phyloP scores from a whole-genome alignment of 2,797 vertebrate species.

The Arctocebus calabarensis region DNA sequence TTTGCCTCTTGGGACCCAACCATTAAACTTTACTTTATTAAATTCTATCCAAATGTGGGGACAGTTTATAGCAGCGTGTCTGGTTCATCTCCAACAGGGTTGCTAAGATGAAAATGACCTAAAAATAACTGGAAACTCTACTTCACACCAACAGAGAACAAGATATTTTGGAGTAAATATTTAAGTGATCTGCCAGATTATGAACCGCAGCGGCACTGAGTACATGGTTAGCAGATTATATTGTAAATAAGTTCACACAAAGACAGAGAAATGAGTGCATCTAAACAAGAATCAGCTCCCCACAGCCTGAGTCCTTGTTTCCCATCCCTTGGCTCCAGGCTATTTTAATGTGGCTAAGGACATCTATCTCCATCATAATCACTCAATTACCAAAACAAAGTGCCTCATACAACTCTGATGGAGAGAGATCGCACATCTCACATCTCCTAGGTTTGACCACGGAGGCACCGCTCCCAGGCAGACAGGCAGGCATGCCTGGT shows the following conservation, averaged over 20 bases:
- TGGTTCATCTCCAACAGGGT: conserved; percentile 86
- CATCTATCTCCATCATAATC: conserved; percentile 57
- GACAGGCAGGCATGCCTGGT: background rate
- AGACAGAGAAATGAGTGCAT: conserved; percentile 47
- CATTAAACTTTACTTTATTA: conserved; percentile 87
- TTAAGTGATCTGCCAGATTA: conserved; percentile 87
- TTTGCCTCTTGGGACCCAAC: conserved; percentile 84
- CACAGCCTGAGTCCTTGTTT: conserved; percentile 36
- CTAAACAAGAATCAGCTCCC: conserved; percentile 46
- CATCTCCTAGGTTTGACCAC: background rate
- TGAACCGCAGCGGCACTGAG: conserved; percentile 79
- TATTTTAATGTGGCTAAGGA: conserved; percentile 50
- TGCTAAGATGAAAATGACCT: conserved; percentile 88
- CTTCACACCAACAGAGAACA: conserved; percentile 87
- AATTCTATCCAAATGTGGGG: conserved; percentile 85
- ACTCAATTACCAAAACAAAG: conserved; percentile 76
- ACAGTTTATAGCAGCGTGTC: conserved; percentile 82
- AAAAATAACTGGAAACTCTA: conserved; percentile 88
- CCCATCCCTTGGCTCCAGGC: conserved; percentile 51
- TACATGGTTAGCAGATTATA: conserved; percentile 80
- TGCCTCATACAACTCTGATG: background rate
- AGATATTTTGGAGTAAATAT: conserved; percentile 87
- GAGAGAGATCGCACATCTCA: background rate
- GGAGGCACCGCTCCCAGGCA: background rate
- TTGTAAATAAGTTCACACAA: conserved; percentile 72